phyloP scores from a whole-genome alignment of 2,888 invertebrate species.

The Quadroppia sp. region DNA sequence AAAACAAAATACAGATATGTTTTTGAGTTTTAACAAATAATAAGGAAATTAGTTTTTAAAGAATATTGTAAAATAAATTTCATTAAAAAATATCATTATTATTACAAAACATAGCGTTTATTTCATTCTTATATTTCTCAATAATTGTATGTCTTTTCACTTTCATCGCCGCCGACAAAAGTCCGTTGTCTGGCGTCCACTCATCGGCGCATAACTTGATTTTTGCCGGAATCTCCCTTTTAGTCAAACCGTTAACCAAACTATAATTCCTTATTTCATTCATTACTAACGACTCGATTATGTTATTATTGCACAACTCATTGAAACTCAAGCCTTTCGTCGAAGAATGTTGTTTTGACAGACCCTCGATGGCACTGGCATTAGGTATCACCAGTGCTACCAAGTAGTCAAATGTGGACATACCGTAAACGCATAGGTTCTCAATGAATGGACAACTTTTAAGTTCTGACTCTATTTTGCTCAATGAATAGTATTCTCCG shows the following conservation, averaged over 20 bases:
- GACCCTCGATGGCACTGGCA: slow-evolving; percentile 58
- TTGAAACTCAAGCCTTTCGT: slow-evolving; percentile 59
- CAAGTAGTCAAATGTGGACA: slow-evolving; percentile 74
- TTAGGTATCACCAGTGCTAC: slow-evolving; percentile 86
- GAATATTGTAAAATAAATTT: too few species aligned
- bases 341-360: slow-evolving; percentile 56
- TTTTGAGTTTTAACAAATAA: too few species aligned
- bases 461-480: slow-evolving; percentile 90
- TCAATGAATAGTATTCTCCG: slow-evolving; percentile 96
- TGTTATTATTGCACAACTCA: too few species aligned
- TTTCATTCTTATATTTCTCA: neutral
- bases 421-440: slow-evolving; percentile 95
- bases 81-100: too few species aligned
- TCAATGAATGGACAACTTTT: slow-evolving; percentile 88
- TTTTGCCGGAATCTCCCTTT: slow-evolving; percentile 54
- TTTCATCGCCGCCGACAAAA: slow-evolving; percentile 59
- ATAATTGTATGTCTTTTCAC: slow-evolving; percentile 56
- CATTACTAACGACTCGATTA: too few species aligned
- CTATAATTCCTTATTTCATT: too few species aligned
- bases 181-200: slow-evolving; percentile 58
- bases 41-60: too few species aligned
- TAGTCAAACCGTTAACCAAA: too few species aligned
- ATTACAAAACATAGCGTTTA: slow-evolving; percentile 18
- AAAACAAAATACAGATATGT: too few species aligned
- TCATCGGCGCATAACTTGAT: slow-evolving; percentile 54